Conservation (phyloP, 2,113 vertebrate genomes). For the Pantherophis guttatus region DNA sequence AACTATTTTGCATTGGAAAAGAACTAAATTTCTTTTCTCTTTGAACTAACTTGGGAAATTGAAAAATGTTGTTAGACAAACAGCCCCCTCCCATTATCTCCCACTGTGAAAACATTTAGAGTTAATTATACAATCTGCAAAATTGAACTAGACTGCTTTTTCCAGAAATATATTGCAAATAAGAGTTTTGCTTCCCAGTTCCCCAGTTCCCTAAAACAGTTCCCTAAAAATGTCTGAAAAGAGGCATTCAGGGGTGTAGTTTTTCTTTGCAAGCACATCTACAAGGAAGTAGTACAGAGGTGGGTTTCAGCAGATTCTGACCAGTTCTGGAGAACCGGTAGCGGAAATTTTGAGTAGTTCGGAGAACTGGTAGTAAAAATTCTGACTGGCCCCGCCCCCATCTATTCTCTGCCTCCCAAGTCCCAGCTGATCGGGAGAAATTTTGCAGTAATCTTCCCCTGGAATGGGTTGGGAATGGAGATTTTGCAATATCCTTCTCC, state of each 20-base stretch:
- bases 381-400: too few relatives aligned
- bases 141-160: background rate
- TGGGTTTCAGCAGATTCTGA: too few relatives aligned
- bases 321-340: too few relatives aligned
- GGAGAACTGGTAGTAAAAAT: too few relatives aligned
- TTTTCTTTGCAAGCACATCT: background rate
- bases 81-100: background rate
- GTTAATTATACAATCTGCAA: background rate
- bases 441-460: too few relatives aligned
- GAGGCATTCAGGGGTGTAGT: background rate
- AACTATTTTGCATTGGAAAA: background rate
- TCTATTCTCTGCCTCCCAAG: too few relatives aligned
- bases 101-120: background rate
- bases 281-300: background rate
- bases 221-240: too few relatives aligned
- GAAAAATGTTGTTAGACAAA: background rate
- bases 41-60: background rate
- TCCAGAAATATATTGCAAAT: background rate
- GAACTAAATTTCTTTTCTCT: background rate
- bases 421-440: too few relatives aligned
- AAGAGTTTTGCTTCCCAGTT: background rate
- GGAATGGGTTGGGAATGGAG: too few relatives aligned
- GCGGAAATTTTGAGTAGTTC: too few relatives aligned
- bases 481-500: too few relatives aligned
- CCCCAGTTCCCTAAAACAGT: background rate